Percentiles rank a stretch among this genome's conserved stretches.
phyloP scores from a whole-genome alignment of 2,113 vertebrate genomes.

The Xenus cinereus region DNA sequence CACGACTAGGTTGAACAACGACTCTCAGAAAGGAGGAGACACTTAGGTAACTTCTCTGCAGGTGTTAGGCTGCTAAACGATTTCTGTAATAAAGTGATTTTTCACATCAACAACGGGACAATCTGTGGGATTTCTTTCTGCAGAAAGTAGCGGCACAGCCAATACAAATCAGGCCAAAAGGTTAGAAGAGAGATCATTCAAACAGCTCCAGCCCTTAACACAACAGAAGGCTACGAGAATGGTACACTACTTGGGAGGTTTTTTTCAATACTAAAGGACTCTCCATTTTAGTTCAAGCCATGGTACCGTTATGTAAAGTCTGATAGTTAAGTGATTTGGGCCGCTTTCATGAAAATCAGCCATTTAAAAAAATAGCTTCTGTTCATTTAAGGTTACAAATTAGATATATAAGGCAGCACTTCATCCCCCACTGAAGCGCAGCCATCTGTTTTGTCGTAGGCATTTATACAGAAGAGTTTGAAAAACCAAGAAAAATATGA shows the following conservation, averaged over 20 bases:
- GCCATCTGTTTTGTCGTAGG: constrained; percentile 46
- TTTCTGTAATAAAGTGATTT: neutral
- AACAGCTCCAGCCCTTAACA: neutral
- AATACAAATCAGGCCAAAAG: neutral
- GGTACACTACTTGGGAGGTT: neutral
- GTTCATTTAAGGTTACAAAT: constrained; percentile 39
- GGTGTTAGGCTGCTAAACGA: neutral
- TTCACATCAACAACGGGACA: neutral
- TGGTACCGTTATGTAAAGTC: neutral
- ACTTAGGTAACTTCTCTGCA: neutral
- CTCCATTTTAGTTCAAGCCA: neutral
- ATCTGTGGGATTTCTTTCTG: neutral
- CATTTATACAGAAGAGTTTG: neutral
- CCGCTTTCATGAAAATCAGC: neutral
- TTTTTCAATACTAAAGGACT: neutral
- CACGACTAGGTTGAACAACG: neutral
- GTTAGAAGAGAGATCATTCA: neutral
- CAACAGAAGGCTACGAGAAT: neutral
- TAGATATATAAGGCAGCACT: constrained; percentile 8
- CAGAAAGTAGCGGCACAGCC: neutral
- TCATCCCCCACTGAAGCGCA: constrained; percentile 21
- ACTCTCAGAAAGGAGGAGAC: neutral
- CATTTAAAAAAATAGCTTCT: constrained; percentile 4
- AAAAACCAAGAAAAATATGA: constrained; percentile 28
- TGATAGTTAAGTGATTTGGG: neutral